These are phyloP conservation scores for Psittacus erithacus DNA, from an alignment of 2,113 vertebrate genomes.

Conservation along the genomic window DNA sequence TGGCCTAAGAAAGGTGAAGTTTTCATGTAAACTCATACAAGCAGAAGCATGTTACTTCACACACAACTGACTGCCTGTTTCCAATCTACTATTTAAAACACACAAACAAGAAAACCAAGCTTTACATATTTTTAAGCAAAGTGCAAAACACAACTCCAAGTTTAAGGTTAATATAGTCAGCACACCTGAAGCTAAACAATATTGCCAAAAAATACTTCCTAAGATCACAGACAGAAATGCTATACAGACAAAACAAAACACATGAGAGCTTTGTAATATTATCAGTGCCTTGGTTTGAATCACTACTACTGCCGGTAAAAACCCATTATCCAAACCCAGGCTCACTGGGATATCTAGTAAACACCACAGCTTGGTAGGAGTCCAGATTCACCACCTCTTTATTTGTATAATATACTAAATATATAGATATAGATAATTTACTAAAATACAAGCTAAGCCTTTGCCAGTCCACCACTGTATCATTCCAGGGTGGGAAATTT, in stretches of 20 bases:
- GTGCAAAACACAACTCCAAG: neutral
- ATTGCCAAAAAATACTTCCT: neutral
- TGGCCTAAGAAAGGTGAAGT: neutral
- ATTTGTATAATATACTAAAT: neutral
- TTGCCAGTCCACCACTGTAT: neutral
- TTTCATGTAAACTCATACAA: neutral
- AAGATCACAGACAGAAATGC: neutral
- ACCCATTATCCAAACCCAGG: neutral
- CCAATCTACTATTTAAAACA: neutral
- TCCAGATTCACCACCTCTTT: neutral
- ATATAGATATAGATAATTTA: neutral
- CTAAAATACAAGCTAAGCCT: neutral
- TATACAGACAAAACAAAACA: neutral
- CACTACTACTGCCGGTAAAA: neutral
- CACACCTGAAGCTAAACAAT: neutral
- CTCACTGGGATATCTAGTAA: neutral
- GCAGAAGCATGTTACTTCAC: neutral
- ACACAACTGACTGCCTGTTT: neutral
- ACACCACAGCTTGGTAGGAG: neutral
- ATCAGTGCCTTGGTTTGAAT: neutral
- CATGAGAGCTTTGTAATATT: rapidly evolving
- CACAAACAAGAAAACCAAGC: neutral
- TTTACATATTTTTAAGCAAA: neutral
- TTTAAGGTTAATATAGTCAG: neutral
- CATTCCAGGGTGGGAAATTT: neutral